Evolutionary conservation across 2,113 vertebrate species (phyloP).

Genomic region (Proterorhinus semilunaris): DNA sequence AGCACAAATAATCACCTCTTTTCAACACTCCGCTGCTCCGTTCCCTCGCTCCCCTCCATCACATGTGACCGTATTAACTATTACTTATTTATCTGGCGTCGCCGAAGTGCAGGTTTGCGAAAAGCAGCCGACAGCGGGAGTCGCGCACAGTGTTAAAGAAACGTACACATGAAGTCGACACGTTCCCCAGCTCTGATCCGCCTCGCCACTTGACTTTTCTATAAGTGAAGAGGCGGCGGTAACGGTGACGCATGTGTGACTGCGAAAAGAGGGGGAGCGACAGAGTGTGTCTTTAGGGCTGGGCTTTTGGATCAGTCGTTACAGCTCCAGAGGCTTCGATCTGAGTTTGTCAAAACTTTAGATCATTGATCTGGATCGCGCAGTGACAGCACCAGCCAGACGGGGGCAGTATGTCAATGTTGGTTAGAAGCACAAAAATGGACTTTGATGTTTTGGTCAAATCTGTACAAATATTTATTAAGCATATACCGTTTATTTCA

Average conservation of each 20-base stretch:
- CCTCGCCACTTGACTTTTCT: conserved; percentile 42
- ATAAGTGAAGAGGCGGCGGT: conserved; percentile 30
- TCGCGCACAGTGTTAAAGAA: neutral
- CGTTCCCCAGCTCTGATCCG: conserved; percentile 61
- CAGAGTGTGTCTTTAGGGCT: neutral
- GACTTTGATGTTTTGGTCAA: too few species aligned
- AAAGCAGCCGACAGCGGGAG: conserved; percentile 45
- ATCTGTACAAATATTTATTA: too few species aligned
- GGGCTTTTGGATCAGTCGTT: neutral
- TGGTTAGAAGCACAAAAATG: too few species aligned
- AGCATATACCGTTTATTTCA: too few species aligned
- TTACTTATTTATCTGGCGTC: conserved; percentile 73
- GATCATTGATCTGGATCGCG: too few species aligned
- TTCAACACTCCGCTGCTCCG: conserved; percentile 66
- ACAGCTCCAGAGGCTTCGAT: too few species aligned
- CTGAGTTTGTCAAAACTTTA: too few species aligned
- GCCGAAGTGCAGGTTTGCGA: conserved; percentile 42
- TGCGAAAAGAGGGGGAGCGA: neutral
- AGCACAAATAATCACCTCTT: conserved; percentile 75
- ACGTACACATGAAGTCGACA: conserved; percentile 23
- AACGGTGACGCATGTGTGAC: conserved; percentile 9
- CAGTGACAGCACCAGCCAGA: too few species aligned
- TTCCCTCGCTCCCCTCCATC: conserved; percentile 57
- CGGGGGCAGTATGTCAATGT: too few species aligned
- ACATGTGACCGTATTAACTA: conserved; percentile 66